phyloP scores from a whole-genome alignment of 2,888 invertebrate species.

The Cryptops parisi region DNA sequence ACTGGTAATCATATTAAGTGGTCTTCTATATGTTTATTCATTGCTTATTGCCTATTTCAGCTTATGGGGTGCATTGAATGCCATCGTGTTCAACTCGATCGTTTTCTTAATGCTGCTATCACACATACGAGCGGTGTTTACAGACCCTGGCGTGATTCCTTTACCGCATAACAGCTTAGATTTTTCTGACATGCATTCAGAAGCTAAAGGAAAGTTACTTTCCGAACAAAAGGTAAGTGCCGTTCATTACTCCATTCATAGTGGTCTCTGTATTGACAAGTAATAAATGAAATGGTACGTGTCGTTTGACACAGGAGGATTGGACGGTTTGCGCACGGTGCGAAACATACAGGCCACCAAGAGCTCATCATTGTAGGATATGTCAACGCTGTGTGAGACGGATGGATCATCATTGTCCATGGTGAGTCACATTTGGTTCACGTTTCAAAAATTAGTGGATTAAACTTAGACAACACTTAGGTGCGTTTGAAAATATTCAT shows the following conservation, averaged over 20 bases:
- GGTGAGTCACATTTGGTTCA: constrained; percentile 32
- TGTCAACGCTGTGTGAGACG: constrained; percentile 64
- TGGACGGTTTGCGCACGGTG: constrained; percentile 71
- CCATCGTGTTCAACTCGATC: constrained; percentile 60
- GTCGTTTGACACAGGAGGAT: constrained; percentile 22
- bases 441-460: no score
- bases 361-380: constrained; percentile 76
- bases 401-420: constrained; percentile 79
- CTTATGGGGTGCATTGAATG: constrained; percentile 67
- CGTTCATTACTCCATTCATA: neutral
- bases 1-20: no score
- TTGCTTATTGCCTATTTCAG: constrained; percentile 35
- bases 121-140: constrained; percentile 68
- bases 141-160: constrained; percentile 82
- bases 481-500: no score
- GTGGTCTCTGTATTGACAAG: neutral
- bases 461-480: no score
- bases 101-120: constrained; percentile 57
- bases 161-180: constrained; percentile 47
- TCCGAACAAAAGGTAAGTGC: constrained; percentile 11
- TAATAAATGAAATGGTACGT: neutral
- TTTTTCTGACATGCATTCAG: constrained; percentile 62
- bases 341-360: constrained; percentile 64
- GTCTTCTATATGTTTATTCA: neutral
- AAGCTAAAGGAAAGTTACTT: constrained; percentile 23